Evolutionary conservation across 2,888 invertebrate genomes (phyloP).

Genomic region (Monochamus alternatus): DNA sequence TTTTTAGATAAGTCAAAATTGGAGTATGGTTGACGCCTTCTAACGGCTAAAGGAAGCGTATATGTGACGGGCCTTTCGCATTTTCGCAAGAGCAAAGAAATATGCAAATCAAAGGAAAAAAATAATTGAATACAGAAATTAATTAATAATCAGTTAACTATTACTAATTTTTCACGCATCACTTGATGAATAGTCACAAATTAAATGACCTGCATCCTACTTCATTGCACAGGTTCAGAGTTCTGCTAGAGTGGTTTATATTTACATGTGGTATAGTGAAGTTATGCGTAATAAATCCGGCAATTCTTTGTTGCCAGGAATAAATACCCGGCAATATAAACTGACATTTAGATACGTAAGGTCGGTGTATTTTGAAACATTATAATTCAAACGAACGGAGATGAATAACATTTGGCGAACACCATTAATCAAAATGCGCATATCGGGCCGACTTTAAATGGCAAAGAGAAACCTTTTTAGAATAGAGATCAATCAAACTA

Average conservation of each 20-base stretch:
- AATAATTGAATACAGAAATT: too few relatives aligned
- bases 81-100: too few relatives aligned
- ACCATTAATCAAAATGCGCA: constrained; percentile 58
- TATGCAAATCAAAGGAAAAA: too few relatives aligned
- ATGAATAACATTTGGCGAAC: constrained; percentile 55
- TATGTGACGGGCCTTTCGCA: too few relatives aligned
- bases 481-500: constrained; percentile 55
- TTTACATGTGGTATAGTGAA: constrained; percentile 24
- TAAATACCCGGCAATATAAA: constrained; percentile 46
- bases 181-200: neutral
- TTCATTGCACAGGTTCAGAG: neutral
- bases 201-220: neutral
- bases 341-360: constrained; percentile 55
- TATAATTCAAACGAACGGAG: constrained; percentile 53
- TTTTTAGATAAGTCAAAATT: too few relatives aligned
- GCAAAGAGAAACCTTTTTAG: constrained; percentile 55
- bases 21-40: too few relatives aligned
- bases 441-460: constrained; percentile 56
- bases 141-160: too few relatives aligned
- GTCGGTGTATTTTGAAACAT: constrained; percentile 54
- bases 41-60: too few relatives aligned
- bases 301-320: constrained; percentile 40
- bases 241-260: constrained; percentile 4
- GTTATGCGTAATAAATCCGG: constrained; percentile 30
- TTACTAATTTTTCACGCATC: too few relatives aligned